Percentiles rank a stretch among this genome's conserved stretches.
Conservation (phyloP, 2,888 invertebrate species). For the Opisthograptis luteolata region DNA sequence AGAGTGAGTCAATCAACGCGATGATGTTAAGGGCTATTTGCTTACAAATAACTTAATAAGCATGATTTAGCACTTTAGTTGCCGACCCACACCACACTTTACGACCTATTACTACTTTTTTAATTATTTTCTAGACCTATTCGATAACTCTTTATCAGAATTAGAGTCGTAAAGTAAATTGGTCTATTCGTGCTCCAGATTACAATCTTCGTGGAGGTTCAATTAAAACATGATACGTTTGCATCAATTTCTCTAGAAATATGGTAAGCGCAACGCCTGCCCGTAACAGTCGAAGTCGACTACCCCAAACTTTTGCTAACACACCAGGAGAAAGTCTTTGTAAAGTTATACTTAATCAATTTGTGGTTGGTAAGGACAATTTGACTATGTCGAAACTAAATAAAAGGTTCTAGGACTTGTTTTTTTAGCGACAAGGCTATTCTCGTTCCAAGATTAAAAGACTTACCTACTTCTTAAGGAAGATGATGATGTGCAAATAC, state of each 20-base stretch:
- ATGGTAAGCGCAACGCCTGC: too few species aligned
- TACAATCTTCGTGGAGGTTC: conserved; percentile 20
- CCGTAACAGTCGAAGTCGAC: too few species aligned
- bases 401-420: too few species aligned
- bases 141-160: conserved; percentile 31
- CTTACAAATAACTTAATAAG: conserved; percentile 63
- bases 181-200: conserved; percentile 21
- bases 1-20: conserved; percentile 48
- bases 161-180: conserved; percentile 28
- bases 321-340: too few species aligned
- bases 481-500: conserved; percentile 19
- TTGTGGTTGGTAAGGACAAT: too few species aligned
- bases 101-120: conserved; percentile 54
- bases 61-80: conserved; percentile 55
- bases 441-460: too few species aligned
- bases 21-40: conserved; percentile 53
- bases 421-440: too few species aligned
- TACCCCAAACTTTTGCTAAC: too few species aligned
- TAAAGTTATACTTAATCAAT: too few species aligned
- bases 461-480: neutral
- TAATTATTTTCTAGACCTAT: conserved; percentile 53
- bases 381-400: too few species aligned
- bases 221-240: neutral
- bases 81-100: conserved; percentile 47
- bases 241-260: neutral